Evolutionary conservation across 2,113 vertebrate species (phyloP).

Genomic region (Misgurnus anguillicaudatus): DNA sequence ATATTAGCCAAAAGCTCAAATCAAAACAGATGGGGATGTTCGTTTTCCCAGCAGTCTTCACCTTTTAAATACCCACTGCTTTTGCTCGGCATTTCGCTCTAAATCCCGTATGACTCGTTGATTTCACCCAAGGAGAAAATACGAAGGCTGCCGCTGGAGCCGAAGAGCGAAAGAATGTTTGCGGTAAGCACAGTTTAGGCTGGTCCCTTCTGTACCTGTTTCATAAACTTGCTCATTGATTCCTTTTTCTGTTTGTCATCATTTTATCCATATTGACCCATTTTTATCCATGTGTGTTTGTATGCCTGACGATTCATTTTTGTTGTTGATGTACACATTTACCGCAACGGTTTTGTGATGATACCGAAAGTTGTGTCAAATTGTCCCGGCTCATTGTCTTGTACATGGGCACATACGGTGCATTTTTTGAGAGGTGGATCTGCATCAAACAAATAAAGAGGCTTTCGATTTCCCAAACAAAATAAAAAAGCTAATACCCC

Average conservation of each 20-base stretch:
- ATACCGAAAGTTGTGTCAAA: constrained; percentile 26
- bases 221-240: constrained; percentile 59
- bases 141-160: constrained; percentile 69
- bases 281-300: constrained; percentile 57
- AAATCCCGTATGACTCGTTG: constrained; percentile 70
- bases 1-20: constrained; percentile 23
- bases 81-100: constrained; percentile 69
- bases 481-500: constrained; percentile 4
- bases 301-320: constrained; percentile 67
- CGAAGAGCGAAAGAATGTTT: constrained; percentile 77
- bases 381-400: constrained; percentile 56
- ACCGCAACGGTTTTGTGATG: constrained; percentile 52
- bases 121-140: constrained; percentile 71
- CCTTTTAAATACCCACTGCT: constrained; percentile 64
- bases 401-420: constrained; percentile 42
- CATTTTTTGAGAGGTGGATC: constrained; percentile 23
- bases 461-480: constrained; percentile 18
- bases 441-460: constrained; percentile 22
- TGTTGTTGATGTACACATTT: constrained; percentile 56
- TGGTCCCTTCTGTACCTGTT: constrained; percentile 63
- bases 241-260: constrained; percentile 59
- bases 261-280: constrained; percentile 63
- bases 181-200: constrained; percentile 79
- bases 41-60: constrained; percentile 55
- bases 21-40: constrained; percentile 60